Percentiles rank a stretch among this genome's conserved stretches.
Conservation (phyloP, 2,113 vertebrate genomes). For the Brienomyrus brachyistius region DNA sequence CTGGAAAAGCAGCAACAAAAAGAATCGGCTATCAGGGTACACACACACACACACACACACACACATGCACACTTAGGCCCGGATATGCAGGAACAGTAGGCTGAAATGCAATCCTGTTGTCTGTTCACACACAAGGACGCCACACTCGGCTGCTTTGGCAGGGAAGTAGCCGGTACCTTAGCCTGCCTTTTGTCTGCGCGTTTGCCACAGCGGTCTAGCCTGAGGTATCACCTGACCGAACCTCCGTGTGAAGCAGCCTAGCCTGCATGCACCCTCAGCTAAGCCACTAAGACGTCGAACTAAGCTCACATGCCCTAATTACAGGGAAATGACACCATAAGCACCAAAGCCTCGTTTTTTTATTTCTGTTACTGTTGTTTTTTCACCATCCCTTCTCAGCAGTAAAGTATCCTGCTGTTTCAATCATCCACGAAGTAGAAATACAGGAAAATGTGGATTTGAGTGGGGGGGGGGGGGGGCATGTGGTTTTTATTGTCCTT, state of each 20-base stretch:
- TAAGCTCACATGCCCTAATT: background rate
- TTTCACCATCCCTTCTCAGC: no score
- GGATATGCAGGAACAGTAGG: background rate
- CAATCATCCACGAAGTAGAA: background rate
- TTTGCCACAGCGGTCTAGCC: background rate
- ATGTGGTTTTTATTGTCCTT: background rate
- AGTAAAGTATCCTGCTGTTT: background rate
- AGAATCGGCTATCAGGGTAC: background rate
- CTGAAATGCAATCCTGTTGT: background rate
- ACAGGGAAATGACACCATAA: background rate
- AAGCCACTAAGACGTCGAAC: background rate
- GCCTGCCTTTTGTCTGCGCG: background rate
- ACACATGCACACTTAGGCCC: constrained; percentile 8
- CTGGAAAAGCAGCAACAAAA: background rate
- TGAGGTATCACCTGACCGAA: constrained; percentile 7
- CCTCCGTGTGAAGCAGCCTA: constrained; percentile 20
- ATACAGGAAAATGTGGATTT: background rate
- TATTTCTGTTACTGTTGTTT: background rate
- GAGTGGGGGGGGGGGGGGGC: background rate
- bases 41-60: background rate
- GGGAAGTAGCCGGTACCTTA: background rate
- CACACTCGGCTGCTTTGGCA: background rate
- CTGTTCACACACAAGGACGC: background rate
- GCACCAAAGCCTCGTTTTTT: background rate
- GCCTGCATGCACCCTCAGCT: constrained; percentile 4